Evolutionary conservation across 2,113 vertebrate species (phyloP), one percentile per base, ranked within the genome.

Genomic region (Porphyrio hochstetteri): DNA sequence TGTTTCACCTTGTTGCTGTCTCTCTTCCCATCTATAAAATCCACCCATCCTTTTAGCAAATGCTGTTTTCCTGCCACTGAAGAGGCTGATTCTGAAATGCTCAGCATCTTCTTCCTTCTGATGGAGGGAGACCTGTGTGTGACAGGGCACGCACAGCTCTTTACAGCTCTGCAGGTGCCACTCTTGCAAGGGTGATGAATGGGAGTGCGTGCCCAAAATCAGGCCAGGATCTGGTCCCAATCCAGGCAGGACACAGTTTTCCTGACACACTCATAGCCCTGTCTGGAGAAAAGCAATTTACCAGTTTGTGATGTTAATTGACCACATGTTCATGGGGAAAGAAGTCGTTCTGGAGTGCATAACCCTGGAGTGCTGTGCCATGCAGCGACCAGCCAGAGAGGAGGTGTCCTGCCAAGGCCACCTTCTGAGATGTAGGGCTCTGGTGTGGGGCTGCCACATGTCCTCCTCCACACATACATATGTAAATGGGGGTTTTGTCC

Each of bases 261-360:
- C 48, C 56, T 42, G 23, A 69, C 5, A 16, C 1, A 2, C 38
- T 40, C 21, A 3, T 7, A 67, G 29, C 25, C 57, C 36, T 35
- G 52, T 48, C 50, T 59, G 38, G 61, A 63, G 80, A 40, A 59
- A 64, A 83, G 53, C 44, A n/a, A 70, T 57, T 81, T 6, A 52
- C 11, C 27, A 12, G 61, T 75, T 68, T 57, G 19, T 24, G 2
- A 38, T 29, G 35, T 10, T 63, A 70, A 57, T 27, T 20, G 35
- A 27, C 23, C 15, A 25, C 12, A 10, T 1, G 9, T 33, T 38
- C 11, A 33, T 8, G 20, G 83, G 42, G 35, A 90, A 68, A 52
- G 4, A 33, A 42, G 11, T 12, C 40, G 9, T 50, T 40, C 38
- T 10, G 29, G 29, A 77, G 14, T 0, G 0, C 12, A 25, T n/a